These are phyloP conservation scores for Adineta ricciae DNA, from an alignment of 2,888 invertebrate genomes.

Conservation along the genomic window DNA sequence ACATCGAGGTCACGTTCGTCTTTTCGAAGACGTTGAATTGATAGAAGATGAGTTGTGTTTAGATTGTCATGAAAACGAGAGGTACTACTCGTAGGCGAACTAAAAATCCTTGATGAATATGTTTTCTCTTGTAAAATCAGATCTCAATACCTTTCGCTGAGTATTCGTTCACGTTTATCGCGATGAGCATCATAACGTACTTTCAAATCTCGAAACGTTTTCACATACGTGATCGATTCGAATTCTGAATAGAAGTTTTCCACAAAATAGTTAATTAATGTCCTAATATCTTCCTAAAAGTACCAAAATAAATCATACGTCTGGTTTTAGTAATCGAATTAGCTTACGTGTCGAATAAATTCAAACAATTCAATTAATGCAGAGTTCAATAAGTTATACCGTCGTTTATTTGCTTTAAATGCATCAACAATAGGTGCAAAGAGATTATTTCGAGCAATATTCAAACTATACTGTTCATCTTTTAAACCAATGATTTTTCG, in stretches of 20 bases:
- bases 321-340: not conserved
- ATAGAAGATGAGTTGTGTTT: not conserved
- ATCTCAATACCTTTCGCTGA: not conserved
- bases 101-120: no score
- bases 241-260: slow-evolving; percentile 88
- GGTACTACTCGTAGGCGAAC: not conserved
- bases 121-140: no score
- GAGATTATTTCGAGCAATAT: slow-evolving; percentile 83
- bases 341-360: slow-evolving; percentile 71
- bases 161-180: slow-evolving; percentile 37
- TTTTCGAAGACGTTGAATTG: slow-evolving; percentile 62
- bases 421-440: slow-evolving; percentile 91
- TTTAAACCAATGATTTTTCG: slow-evolving; percentile 90
- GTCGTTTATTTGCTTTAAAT: slow-evolving; percentile 85
- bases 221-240: slow-evolving; percentile 89
- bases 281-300: slow-evolving; percentile 55
- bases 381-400: slow-evolving; percentile 95
- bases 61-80: slow-evolving; percentile 1
- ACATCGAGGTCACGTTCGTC: slow-evolving; percentile 88
- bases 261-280: slow-evolving; percentile 68
- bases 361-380: slow-evolving; percentile 98
- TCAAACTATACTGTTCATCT: slow-evolving; percentile 94
- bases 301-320: slow-evolving; percentile 29
- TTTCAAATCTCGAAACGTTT: slow-evolving; percentile 87
- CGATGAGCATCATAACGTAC: slow-evolving; percentile 46